Evolutionary conservation across 1,140 invertebrate species (phyloP).

Genomic region (Planococcus citri): DNA sequence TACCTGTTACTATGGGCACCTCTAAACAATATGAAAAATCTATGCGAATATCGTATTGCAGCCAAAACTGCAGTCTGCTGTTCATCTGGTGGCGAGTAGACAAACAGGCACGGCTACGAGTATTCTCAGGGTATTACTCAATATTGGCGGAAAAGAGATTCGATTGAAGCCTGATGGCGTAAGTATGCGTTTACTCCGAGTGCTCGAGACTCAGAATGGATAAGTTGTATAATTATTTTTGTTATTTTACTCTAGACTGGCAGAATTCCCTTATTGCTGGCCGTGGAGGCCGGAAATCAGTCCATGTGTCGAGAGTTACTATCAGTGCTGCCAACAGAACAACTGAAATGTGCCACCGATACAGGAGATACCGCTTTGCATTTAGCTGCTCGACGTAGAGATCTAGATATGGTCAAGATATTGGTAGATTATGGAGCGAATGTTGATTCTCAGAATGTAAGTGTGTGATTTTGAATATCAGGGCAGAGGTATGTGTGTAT

Average conservation of each 20-base stretch:
- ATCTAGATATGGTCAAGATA: constrained; percentile 82
- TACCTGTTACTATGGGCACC: background rate
- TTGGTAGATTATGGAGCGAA: constrained; percentile 82
- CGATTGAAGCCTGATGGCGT: constrained; percentile 73
- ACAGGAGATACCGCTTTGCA: constrained; percentile 82
- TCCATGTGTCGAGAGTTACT: constrained; percentile 84
- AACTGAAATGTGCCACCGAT: constrained; percentile 57
- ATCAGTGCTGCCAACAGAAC: constrained; percentile 63
- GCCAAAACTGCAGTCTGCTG: constrained; percentile 64
- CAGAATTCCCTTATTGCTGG: constrained; percentile 81
- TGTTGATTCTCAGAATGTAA: constrained; percentile 79
- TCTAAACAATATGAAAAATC: background rate
- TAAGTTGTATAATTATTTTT: constrained; percentile 23
- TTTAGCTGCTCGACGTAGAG: constrained; percentile 71
- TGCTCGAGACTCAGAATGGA: background rate
- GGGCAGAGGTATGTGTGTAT: too few relatives aligned
- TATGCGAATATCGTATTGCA: constrained; percentile 31
- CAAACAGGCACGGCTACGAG: constrained; percentile 80
- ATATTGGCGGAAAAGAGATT: constrained; percentile 75
- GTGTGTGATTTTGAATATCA: constrained; percentile 29
- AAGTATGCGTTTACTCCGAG: constrained; percentile 35
- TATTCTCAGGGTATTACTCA: constrained; percentile 68
- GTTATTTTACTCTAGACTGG: constrained; percentile 66
- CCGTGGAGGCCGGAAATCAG: constrained; percentile 85
- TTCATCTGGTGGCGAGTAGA: constrained; percentile 80